phyloP scores from a whole-genome alignment of 2,113 vertebrate species.

The Sinocyclocheilus rhinocerous region DNA sequence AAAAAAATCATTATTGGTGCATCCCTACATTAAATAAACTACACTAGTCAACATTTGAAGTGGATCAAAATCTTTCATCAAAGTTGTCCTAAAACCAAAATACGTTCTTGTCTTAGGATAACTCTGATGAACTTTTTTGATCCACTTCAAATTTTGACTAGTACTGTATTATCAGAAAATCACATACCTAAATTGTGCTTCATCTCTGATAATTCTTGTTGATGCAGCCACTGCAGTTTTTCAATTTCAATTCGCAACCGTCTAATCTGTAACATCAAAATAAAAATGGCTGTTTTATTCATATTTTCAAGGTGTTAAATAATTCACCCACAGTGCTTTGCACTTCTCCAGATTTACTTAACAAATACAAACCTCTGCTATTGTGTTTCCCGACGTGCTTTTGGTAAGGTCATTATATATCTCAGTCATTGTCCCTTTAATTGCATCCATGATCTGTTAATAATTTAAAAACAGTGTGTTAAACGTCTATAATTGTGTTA shows the following conservation, averaged over 20 bases:
- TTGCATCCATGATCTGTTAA: constrained; percentile 95
- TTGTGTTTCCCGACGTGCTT: constrained; percentile 91
- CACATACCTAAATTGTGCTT: constrained; percentile 92
- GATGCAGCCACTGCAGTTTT: constrained; percentile 97
- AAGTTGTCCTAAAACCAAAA: too few relatives aligned
- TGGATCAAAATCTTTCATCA: too few relatives aligned
- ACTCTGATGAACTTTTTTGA: too few relatives aligned
- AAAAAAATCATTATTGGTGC: background rate
- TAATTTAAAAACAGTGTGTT: constrained; percentile 52
- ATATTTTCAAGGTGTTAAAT: background rate
- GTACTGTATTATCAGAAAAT: background rate
- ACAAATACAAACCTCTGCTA: constrained; percentile 85
- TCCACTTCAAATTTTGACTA: too few relatives aligned
- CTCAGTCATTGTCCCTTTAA: constrained; percentile 97
- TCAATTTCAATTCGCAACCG: constrained; percentile 96
- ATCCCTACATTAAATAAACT: background rate
- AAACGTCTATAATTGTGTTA: background rate
- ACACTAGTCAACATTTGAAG: too few relatives aligned
- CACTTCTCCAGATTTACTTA: background rate
- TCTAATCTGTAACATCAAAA: constrained; percentile 80
- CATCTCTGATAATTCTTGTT: constrained; percentile 97
- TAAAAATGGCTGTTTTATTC: constrained; percentile 8
- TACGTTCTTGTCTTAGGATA: too few relatives aligned
- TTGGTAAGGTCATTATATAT: constrained; percentile 96
- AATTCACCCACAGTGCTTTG: background rate